A percentile compares a stretch with the other conserved stretches of the same genome.
These are phyloP conservation scores for Cygnus buccinator DNA, from an alignment of 2,113 vertebrate species.

Conservation along the genomic window DNA sequence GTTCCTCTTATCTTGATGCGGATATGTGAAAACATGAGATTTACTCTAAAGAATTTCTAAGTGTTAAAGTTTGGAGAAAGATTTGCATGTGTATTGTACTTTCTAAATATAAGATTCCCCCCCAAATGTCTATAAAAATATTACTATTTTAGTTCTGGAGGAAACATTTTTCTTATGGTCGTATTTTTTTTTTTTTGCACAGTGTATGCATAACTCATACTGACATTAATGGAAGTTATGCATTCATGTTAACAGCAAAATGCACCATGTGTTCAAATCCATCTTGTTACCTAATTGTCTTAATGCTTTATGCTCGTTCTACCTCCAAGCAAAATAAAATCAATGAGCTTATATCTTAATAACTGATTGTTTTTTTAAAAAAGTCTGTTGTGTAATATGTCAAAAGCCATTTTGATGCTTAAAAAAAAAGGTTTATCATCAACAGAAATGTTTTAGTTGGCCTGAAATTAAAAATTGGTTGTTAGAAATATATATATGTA, in stretches of 20 bases:
- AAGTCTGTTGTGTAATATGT: neutral
- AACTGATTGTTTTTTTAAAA: neutral
- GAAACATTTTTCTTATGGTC: conserved; percentile 35
- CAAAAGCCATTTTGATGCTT: neutral
- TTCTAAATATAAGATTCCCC: neutral
- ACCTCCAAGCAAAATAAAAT: neutral
- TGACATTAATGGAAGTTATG: conserved; percentile 45
- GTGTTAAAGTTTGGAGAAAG: conserved; percentile 19
- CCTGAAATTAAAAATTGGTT: neutral
- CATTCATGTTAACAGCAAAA: conserved; percentile 34
- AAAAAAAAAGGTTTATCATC: neutral
- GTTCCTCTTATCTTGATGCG: conserved; percentile 25
- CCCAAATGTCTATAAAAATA: conserved; percentile 46
- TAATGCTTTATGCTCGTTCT: neutral
- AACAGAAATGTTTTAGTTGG: neutral
- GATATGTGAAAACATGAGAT: conserved; percentile 45
- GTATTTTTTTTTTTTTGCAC: conserved; percentile 8
- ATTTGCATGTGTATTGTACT: neutral
- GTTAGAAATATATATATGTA: neutral
- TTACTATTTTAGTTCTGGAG: conserved; percentile 51
- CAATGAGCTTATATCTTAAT: neutral
- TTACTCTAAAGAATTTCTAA: conserved; percentile 43
- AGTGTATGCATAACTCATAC: conserved; percentile 24
- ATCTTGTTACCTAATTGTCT: conserved; percentile 53
- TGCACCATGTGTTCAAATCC: conserved; percentile 50